Evolutionary conservation across 1,140 invertebrate genomes (phyloP).

Genomic region (Bactericera cockerelli): DNA sequence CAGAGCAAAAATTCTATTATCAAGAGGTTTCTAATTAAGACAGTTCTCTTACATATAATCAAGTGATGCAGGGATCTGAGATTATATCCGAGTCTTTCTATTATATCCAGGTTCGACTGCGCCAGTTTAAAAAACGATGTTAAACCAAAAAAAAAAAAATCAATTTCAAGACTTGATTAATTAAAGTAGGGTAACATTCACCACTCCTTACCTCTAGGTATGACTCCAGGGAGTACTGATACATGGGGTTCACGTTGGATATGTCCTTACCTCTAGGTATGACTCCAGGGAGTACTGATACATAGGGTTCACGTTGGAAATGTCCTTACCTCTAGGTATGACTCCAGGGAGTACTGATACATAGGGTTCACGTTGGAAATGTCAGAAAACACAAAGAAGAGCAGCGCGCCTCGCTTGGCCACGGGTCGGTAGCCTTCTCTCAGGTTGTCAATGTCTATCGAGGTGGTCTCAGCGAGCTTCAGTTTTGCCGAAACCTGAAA

Average conservation of each 20-base stretch:
- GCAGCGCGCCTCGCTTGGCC: slow-evolving; percentile 64
- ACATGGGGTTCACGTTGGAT: too few species aligned
- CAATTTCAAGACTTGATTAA: too few species aligned
- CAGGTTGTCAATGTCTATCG: slow-evolving; percentile 59
- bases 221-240: slow-evolving; percentile 66
- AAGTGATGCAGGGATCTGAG: too few species aligned
- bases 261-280: slow-evolving; percentile 41
- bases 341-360: slow-evolving; percentile 78
- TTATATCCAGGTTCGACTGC: too few species aligned
- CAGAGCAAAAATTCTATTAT: too few species aligned
- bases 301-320: too few species aligned
- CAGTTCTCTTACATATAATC: too few species aligned
- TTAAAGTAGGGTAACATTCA: too few species aligned
- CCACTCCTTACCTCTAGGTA: slow-evolving; percentile 43
- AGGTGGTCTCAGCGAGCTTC: slow-evolving; percentile 50
- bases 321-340: slow-evolving; percentile 43
- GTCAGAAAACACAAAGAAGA: slow-evolving; percentile 77
- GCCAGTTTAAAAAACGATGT: too few species aligned
- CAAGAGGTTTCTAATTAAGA: too few species aligned
- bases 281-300: slow-evolving; percentile 70
- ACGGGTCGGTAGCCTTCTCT: slow-evolving; percentile 66
- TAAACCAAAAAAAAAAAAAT: too few species aligned
- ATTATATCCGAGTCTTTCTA: too few species aligned
- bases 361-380: slow-evolving; percentile 72
- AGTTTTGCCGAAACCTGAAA: slow-evolving; percentile 52